These are phyloP conservation scores for Thermophis baileyi DNA, from an alignment of 2,113 vertebrate species.

Conservation along the genomic window DNA sequence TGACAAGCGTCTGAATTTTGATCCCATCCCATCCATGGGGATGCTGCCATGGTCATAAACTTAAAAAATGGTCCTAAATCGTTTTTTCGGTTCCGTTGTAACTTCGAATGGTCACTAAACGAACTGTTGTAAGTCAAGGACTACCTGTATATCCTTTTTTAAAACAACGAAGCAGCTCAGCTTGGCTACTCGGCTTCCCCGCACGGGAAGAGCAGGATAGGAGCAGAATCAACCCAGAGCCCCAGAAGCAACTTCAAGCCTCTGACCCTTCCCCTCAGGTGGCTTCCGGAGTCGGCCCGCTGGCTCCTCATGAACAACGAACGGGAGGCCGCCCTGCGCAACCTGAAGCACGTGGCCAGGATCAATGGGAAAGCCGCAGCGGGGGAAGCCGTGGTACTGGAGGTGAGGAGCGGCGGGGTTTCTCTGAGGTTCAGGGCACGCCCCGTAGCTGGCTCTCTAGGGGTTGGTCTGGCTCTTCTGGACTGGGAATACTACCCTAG, in stretches of 20 bases:
- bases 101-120: too few species aligned
- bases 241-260: neutral
- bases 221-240: neutral
- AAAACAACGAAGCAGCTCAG: too few species aligned
- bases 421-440: neutral
- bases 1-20: too few species aligned
- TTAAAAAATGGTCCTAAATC: too few species aligned
- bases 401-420: neutral
- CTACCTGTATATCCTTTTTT: neutral
- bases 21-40: too few species aligned
- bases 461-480: neutral
- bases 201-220: neutral
- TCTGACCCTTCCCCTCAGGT: slow-evolving; percentile 61
- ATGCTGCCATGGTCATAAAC: too few species aligned
- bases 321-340: slow-evolving; percentile 68
- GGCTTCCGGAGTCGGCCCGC: slow-evolving; percentile 80
- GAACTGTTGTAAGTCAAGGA: neutral
- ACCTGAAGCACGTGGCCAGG: slow-evolving; percentile 72
- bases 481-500: neutral
- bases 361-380: slow-evolving; percentile 67
- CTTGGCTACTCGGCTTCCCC: neutral
- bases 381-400: neutral
- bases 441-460: neutral
- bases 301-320: slow-evolving; percentile 78
- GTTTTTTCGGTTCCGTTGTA: too few species aligned